Conservation (phyloP, 2,888 invertebrate genomes). For the Drosophila putrida region DNA sequence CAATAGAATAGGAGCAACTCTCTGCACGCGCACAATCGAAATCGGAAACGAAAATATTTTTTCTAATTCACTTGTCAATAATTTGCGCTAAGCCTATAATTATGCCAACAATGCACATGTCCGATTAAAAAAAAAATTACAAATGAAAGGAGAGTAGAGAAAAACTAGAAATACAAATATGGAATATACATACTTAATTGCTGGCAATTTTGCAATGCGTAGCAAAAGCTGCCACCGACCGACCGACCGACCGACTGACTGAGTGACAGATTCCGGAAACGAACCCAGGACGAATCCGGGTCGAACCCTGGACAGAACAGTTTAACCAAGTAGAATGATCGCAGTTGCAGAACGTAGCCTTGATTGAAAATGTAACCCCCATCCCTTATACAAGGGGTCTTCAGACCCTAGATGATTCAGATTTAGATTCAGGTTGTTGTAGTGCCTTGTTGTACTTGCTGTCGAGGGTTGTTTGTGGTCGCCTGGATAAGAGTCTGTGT, state of each 20-base stretch:
- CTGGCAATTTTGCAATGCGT: constrained; percentile 70
- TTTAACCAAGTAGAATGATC: constrained; percentile 76
- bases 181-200: constrained; percentile 62
- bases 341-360: constrained; percentile 51
- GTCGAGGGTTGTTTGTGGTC: constrained; percentile 76
- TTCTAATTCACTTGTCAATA: constrained; percentile 80
- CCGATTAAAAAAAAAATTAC: constrained; percentile 27
- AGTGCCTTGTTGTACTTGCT: constrained; percentile 44
- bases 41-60: constrained; percentile 55
- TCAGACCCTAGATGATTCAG: constrained; percentile 32
- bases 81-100: constrained; percentile 75
- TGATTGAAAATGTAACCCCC: constrained; percentile 61
- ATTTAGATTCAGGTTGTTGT: constrained; percentile 38
- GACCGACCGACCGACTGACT: constrained; percentile 40
- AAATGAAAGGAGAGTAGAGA: constrained; percentile 21
- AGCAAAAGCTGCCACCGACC: constrained; percentile 49
- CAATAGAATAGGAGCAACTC: constrained; percentile 21
- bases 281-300: constrained; percentile 24
- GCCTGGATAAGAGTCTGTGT: constrained; percentile 56
- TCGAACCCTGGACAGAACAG: constrained; percentile 23
- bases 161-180: constrained; percentile 41
- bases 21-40: constrained; percentile 2
- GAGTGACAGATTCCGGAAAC: constrained; percentile 67
- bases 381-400: constrained; percentile 41
- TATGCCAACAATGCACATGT: constrained; percentile 71